Evolutionary conservation across 2,113 vertebrate genomes (phyloP).

Genomic region (Ovis canadensis): DNA sequence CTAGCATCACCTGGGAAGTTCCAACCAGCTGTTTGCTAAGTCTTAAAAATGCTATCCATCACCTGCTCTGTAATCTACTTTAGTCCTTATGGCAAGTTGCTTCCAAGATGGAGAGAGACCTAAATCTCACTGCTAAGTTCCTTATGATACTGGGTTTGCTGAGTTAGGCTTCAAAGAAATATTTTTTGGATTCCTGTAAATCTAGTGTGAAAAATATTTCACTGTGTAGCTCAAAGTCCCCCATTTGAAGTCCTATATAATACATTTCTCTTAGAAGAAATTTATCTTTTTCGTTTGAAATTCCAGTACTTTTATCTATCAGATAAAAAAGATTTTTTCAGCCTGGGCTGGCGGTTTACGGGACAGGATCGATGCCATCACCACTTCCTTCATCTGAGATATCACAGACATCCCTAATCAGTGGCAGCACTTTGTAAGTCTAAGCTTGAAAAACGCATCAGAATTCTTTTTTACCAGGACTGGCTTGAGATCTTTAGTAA

Average conservation of each 20-base stretch:
- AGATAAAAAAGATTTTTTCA: background rate
- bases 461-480: background rate
- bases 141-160: background rate
- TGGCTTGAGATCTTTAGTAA: background rate
- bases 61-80: background rate
- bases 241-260: background rate
- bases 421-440: background rate
- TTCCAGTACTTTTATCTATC: background rate
- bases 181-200: conserved; percentile 31
- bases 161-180: background rate
- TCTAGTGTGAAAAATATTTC: conserved; percentile 13
- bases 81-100: background rate
- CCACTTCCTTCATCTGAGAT: background rate
- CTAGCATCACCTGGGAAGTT: background rate
- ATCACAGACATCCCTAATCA: background rate
- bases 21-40: background rate
- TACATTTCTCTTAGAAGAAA: background rate
- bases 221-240: background rate
- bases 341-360: background rate
- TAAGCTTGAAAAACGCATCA: background rate
- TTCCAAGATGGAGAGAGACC: background rate
- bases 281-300: background rate
- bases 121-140: background rate
- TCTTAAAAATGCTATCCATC: background rate
- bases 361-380: background rate